phyloP scores from a whole-genome alignment of 2,797 vertebrate species.

The Scleropages formosus region DNA sequence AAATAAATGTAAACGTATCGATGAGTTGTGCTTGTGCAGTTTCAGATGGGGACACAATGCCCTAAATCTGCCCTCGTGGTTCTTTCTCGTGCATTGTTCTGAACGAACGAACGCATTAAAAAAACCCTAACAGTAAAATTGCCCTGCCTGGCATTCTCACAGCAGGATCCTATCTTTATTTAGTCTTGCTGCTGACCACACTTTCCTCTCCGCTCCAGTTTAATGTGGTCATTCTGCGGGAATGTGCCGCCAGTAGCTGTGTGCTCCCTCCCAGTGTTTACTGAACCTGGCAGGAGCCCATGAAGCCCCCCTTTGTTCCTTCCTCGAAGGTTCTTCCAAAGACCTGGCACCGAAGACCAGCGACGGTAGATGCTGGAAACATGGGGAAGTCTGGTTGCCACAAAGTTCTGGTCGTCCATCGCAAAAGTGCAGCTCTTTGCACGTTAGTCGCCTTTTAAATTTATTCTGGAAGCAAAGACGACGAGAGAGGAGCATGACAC shows the following conservation, averaged over 20 bases:
- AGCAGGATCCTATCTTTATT: constrained; percentile 7
- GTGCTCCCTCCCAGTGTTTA: constrained; percentile 31
- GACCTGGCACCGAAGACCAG: constrained; percentile 24
- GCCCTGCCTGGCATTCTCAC: not conserved
- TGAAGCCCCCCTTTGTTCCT: constrained; percentile 18
- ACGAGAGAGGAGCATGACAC: constrained; percentile 29
- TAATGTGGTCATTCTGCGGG: constrained; percentile 25
- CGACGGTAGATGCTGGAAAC: constrained; percentile 29
- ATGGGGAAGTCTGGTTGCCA: constrained; percentile 21
- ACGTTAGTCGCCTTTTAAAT: constrained; percentile 42
- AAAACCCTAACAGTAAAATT: not conserved
- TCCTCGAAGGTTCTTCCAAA: constrained; percentile 25
- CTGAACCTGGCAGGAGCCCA: constrained; percentile 25
- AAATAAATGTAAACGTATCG: too few species aligned
- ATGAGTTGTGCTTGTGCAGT: too few species aligned
- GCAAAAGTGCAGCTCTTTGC: constrained; percentile 32
- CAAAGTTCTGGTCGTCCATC: constrained; percentile 29
- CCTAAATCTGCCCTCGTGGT: not conserved
- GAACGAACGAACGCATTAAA: not conserved
- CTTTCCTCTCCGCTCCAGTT: constrained; percentile 12
- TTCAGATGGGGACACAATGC: too few species aligned
- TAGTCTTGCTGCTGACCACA: not conserved
- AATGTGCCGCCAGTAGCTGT: constrained; percentile 32
- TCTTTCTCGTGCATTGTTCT: not conserved
- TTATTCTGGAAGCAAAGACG: constrained; percentile 33